phyloP scores from a whole-genome alignment of 2,797 vertebrate genomes.

The Pseudotriccus pelzelni region DNA sequence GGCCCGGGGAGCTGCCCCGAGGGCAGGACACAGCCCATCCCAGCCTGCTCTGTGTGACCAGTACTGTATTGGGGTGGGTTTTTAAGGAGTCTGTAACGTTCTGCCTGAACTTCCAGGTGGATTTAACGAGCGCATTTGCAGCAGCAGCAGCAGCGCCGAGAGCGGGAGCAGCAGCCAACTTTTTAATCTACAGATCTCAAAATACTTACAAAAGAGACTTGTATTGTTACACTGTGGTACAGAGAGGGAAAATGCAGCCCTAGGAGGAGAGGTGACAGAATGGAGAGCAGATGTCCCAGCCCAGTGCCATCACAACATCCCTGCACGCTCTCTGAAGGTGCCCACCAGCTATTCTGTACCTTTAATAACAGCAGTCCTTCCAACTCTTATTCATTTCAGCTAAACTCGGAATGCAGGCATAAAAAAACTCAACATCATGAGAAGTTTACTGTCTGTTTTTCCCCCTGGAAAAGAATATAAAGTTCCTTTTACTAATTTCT shows the following conservation, averaged over 20 bases:
- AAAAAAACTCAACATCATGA: neutral
- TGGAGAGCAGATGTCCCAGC: neutral
- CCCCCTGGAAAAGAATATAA: neutral
- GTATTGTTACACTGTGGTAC: fast-evolving
- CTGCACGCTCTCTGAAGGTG: neutral
- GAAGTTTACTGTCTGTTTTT: neutral
- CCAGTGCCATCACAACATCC: neutral
- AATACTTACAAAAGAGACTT: neutral
- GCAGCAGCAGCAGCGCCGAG: neutral
- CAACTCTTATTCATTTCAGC: neutral
- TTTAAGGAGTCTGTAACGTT: neutral
- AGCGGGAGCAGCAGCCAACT: neutral
- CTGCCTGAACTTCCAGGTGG: neutral
- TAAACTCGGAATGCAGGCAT: neutral
- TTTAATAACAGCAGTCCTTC: neutral
- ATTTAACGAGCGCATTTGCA: neutral
- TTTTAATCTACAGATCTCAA: neutral
- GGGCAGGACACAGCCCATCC: neutral
- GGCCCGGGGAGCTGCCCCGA: neutral
- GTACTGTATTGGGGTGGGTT: fast-evolving
- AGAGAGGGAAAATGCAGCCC: neutral
- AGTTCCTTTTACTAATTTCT: neutral
- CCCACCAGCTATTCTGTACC: neutral
- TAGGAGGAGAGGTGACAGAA: neutral
- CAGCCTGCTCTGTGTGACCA: fast-evolving